Base-by-base conservation (phyloP, 2,888 invertebrate genomes). In the Brenthis hecate region DNA sequence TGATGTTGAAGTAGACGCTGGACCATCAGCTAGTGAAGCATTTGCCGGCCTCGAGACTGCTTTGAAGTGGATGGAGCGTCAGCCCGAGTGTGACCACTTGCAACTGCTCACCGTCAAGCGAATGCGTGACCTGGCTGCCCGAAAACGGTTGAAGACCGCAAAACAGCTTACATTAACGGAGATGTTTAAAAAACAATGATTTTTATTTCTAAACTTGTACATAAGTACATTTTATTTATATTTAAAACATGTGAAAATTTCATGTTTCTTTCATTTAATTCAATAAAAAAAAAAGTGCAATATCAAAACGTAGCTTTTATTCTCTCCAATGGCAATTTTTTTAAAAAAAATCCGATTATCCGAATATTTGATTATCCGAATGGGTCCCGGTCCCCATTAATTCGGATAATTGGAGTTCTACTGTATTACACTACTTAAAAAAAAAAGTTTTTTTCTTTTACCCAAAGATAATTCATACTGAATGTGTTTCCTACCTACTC, bases 101-200 rank as follows among this genome's bases (percentile, higher is more conserved):
- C 72, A 73, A 72, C 70, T 72, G 67, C 66, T 72, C 70, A 68
- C 70, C 60, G 69, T 72, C 71, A 74, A 74, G 71, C 72, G 72
- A 70, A 74, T 72, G 67, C 72, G 72, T 70, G 72, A 74, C 69
- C 70, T 72, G 72, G 72, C 74, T 68, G 74, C 71, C 71, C 70
- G 70, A 70, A 72, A 69, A 69, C 65, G 60, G 65, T 57, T 58
- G 65, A 68, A 68, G 71, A 72, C 73, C 70, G 73, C 70, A 70
- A 73, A 73, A 73, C 73, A 73, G 73, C 71, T 73, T 71, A 71
- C 71, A 70, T 73, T 73, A 57, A 73, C 73, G 69, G 72, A 64
- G 72, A 72, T 73, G 72, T 72, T 73, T 70, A 73, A 70, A 69
- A 73, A 73, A 68, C 64, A 69, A 72, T 72, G 72, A 72, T 68